Base-by-base conservation (phyloP, 1,140 invertebrate species). In the Brachionus asplanchnoidis region DNA sequence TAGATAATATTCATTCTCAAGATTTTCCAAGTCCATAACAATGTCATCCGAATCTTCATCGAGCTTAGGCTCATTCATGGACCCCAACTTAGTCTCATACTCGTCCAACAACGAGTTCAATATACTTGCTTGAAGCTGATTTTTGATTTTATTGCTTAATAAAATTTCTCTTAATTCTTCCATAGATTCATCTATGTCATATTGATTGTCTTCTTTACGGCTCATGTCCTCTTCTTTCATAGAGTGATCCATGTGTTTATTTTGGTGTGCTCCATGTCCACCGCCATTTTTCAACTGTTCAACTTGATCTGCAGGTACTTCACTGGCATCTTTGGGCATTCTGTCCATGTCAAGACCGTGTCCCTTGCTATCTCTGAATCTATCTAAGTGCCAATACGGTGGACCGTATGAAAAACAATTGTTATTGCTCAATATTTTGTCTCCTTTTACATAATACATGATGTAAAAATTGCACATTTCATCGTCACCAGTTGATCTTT, bases 391-490 rank as follows among this genome's bases (percentile, higher is more conserved):
- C 60, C 60, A 84, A 44, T 56, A 75, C 14, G 84, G 84, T 14
- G 84, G 84, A 56, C 84, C 84, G 8, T 17, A 56, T 9, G 66
- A 40, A 17, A 50, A n/a, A 56, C 84, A 84, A 44, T 53, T 66
- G 20, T 75, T 40, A 14, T 77, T 40, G 9, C n/a, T 36, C 17
- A 78, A 66, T 42, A 60, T 46, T 44, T 77, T 66, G 60, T 84
- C 70, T 8, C 84, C 84, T 36, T 84, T 65, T 11, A 84, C 66
- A 40, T 73, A 77, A 36, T 60, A 73, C 84, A 84, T 84, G 8
- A 84, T 44, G 17, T 84, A 84, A 75, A 84, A 84, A 32, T 77
- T 84, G 36, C 84, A 84, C 84, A 84, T 84, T 84, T 84, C 84
- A 77, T 84, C 84, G 56, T 84, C 68, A 17, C 84, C 70, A 53